Evolutionary conservation across 2,888 invertebrate species (phyloP), one percentile per base, ranked within the genome.

Genomic region (Notodonta dromedarius): DNA sequence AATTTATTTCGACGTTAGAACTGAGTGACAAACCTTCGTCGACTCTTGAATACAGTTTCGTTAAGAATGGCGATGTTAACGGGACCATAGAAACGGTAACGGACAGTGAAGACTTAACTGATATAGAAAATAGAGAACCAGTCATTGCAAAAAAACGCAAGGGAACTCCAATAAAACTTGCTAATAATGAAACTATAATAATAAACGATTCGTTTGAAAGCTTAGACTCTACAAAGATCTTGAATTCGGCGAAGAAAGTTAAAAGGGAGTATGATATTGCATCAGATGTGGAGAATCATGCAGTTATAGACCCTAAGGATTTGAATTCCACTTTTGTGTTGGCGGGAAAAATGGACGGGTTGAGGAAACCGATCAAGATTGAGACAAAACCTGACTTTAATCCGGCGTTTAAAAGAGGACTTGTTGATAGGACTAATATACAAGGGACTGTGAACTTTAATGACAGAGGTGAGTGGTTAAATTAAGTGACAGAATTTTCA

Each of bases 241-340:
- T 89, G 56, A 87, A 84, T 67, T 89, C 90, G 0, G 89, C 87
- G 0, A 93, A 92, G 75, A 93, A 93, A 70, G 50, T 88, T 0
- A 93, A 89, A 63, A 80, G 60, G 5, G 88, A 89, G 40, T 76
- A 73, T 16, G 79, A 83, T 39, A 62, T 73, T 0, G 70, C 65
- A 0, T 46, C 73, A 0, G 87, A 88, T 12, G 53, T 88, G 0
- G 89, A 91, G 65, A 91, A 91, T 62, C 83, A 71, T 62, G 79
- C 73, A 0, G 58, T 69, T 2, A 82, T 93, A 4, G 87, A 93
- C 56, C 82, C 89, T 0, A 86, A 86, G 0, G 84, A 91, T 63
- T 78, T 94, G 77, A 93, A 94, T 67, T 93, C 93, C 0, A 94
- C 94, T 0, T 93, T 94, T 65, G 92, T 94, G 9, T 70, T 94